A percentile compares a stretch with the other conserved stretches of the same genome.
Evolutionary conservation across 2,797 vertebrate genomes (phyloP).

Genomic region (Crocidura indochinensis): DNA sequence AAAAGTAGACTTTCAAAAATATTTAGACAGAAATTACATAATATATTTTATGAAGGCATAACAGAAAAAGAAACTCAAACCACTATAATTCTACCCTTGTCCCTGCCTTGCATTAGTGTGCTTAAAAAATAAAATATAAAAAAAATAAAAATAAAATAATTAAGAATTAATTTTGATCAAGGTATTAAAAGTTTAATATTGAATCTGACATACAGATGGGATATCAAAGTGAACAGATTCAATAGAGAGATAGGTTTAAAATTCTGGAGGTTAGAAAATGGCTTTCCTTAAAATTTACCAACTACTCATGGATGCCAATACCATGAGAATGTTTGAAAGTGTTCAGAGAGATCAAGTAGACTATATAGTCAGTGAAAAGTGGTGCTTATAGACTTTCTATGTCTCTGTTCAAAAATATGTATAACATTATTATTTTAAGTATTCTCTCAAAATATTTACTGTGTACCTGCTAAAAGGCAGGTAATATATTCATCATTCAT

Average conservation of each 20-base stretch:
- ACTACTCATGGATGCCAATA: background rate
- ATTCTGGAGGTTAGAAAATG: background rate
- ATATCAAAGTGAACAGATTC: background rate
- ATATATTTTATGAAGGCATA: background rate
- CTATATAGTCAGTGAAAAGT: background rate
- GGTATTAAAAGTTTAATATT: background rate
- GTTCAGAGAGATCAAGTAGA: background rate
- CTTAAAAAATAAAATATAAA: background rate
- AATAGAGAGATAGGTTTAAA: background rate
- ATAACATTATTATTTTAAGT: background rate
- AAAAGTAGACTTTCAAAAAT: slow-evolving; percentile 4
- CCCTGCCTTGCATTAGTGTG: background rate
- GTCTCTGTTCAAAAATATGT: slow-evolving; percentile 1
- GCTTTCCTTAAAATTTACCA: background rate
- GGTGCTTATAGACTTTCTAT: background rate
- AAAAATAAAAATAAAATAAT: too few relatives aligned
- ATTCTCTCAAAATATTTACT: background rate
- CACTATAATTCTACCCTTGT: background rate
- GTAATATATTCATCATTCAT: slow-evolving; percentile 5
- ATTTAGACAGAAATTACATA: background rate
- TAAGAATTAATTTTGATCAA: background rate
- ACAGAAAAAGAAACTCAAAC: background rate
- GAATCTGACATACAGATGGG: background rate
- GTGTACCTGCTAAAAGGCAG: background rate
- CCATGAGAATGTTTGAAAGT: background rate